These are phyloP conservation scores for Patella pellucida DNA, from an alignment of 2,888 invertebrate species.

Conservation along the genomic window DNA sequence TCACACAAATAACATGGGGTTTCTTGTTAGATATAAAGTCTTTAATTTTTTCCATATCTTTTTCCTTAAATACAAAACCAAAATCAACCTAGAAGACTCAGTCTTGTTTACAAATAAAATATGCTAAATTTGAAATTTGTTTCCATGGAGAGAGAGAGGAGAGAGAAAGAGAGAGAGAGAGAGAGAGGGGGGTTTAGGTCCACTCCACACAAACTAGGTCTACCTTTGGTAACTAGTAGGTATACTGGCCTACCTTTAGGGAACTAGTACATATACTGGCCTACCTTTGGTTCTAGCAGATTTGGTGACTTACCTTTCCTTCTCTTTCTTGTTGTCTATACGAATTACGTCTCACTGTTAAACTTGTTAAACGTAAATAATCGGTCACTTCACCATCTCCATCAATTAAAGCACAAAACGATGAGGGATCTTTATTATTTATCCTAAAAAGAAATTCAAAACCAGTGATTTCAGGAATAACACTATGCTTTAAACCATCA, in stretches of 20 bases:
- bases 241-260: too few relatives aligned
- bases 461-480: too few relatives aligned
- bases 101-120: too few relatives aligned
- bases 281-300: too few relatives aligned
- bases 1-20: constrained; percentile 92
- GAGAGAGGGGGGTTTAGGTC: too few relatives aligned
- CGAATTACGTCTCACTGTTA: constrained; percentile 85
- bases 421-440: constrained; percentile 74
- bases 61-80: constrained; percentile 53
- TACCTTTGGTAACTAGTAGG: too few relatives aligned
- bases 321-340: constrained; percentile 79
- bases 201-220: too few relatives aligned
- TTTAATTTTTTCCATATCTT: constrained; percentile 79
- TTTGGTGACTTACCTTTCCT: constrained; percentile 71
- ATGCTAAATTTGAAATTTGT: too few relatives aligned
- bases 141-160: too few relatives aligned
- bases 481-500: too few relatives aligned
- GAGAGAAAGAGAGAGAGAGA: too few relatives aligned
- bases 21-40: constrained; percentile 91
- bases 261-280: too few relatives aligned
- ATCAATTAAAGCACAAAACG: constrained; percentile 89
- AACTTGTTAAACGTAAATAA: constrained; percentile 87
- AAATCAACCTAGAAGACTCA: not conserved
- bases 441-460: not conserved
- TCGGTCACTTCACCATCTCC: constrained; percentile 94